Conservation (phyloP, 2,888 invertebrate genomes). For the Periphyllus acericola region DNA sequence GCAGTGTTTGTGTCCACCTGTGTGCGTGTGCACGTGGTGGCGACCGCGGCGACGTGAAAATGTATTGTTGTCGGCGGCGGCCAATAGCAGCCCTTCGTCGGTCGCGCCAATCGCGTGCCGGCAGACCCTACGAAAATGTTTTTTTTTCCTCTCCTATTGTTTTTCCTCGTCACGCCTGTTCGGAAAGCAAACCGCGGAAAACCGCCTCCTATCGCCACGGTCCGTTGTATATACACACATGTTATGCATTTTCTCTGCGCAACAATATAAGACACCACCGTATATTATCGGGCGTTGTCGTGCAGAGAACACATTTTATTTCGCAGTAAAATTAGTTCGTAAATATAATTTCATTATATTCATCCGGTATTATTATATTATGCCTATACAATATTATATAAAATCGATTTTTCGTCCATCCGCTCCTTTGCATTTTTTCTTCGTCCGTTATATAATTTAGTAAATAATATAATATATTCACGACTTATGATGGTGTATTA, state of each 20-base stretch:
- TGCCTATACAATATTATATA: too few species aligned
- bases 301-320: too few species aligned
- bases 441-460: too few species aligned
- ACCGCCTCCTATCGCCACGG: not conserved
- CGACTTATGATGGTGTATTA: too few species aligned
- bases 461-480: too few species aligned
- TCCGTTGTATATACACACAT: not conserved
- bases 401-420: too few species aligned
- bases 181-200: slow-evolving; percentile 36
- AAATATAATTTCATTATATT: too few species aligned
- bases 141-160: slow-evolving; percentile 39
- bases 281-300: not conserved
- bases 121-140: slow-evolving; percentile 60
- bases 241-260: not conserved
- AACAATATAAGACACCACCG: not conserved
- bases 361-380: too few species aligned
- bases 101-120: slow-evolving; percentile 51
- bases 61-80: slow-evolving; percentile 52
- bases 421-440: too few species aligned
- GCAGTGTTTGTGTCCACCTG: slow-evolving; percentile 44
- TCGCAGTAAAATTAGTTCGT: too few species aligned
- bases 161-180: slow-evolving; percentile 58
- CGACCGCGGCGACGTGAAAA: slow-evolving; percentile 45
- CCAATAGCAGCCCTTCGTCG: slow-evolving; percentile 60
- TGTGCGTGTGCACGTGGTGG: slow-evolving; percentile 2